Evolutionary conservation across 92 coral and sea anemone species (phyloP).

Genomic region (Epizoanthus scotinus): DNA sequence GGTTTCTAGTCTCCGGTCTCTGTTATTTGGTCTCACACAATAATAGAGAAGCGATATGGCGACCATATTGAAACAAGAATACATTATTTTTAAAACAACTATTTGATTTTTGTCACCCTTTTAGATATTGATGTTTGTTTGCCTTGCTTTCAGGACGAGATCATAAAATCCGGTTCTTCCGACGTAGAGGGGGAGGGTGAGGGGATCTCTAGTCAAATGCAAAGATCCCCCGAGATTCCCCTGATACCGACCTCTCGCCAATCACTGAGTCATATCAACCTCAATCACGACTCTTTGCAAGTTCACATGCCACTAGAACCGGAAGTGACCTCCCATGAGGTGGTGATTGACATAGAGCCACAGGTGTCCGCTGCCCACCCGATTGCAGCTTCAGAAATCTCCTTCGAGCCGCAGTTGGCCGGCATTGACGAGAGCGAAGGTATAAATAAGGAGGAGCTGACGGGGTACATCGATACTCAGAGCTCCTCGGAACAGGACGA

Average conservation of each 20-base stretch:
- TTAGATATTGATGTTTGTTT: background rate
- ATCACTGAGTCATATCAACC: conserved; percentile 35
- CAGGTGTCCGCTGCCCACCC: conserved; percentile 35
- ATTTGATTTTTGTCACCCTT: too few species aligned
- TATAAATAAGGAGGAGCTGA: conserved; percentile 48
- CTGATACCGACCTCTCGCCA: conserved; percentile 46
- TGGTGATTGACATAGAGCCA: conserved; percentile 19
- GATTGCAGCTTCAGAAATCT: conserved; percentile 34
- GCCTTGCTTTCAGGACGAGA: conserved; percentile 57
- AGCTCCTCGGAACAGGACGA: conserved; percentile 80
- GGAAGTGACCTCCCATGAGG: conserved; percentile 45
- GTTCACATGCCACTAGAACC: conserved; percentile 54
- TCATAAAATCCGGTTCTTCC: conserved; percentile 65
- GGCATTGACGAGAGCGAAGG: conserved; percentile 46
- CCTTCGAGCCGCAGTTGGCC: conserved; percentile 49
- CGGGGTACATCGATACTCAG: conserved; percentile 72
- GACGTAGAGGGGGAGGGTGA: conserved; percentile 71
- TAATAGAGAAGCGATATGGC: too few species aligned
- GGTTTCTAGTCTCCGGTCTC: too few species aligned
- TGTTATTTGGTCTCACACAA: too few species aligned
- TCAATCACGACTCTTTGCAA: conserved; percentile 57
- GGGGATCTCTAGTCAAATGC: conserved; percentile 43
- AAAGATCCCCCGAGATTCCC: conserved; percentile 54
- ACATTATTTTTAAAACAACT: too few species aligned
- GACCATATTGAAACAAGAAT: too few species aligned